Base-by-base conservation (phyloP, 1,140 invertebrate genomes). In the Brachionus plicatilis region DNA sequence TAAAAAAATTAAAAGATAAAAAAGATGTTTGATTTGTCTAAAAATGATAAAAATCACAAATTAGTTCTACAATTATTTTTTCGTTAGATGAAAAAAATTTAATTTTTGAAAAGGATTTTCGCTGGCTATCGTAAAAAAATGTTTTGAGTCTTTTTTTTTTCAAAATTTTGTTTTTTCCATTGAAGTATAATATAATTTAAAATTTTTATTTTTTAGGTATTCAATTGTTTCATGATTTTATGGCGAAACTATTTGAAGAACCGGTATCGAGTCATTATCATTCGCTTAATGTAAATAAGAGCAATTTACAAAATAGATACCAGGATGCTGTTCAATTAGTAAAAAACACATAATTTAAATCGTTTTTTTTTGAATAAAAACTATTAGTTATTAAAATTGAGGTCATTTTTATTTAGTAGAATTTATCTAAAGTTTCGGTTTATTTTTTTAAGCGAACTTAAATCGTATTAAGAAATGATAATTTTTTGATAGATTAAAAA, bases 251-350 rank as follows among this genome's bases (percentile, higher is more conserved):
- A 24, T 68, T 83, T 6, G 82, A 83, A 83, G 60, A 83, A 45
- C 82, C 82, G 17, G 53, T 20, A 3, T 29, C 60, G 27, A 68
- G 68, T 14, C 82, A 83, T 41, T 83, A 83, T 72, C 82, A 83
- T 72, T 83, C 82, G 11, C 29, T 83, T 37, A 68, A 68, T 53
- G 60, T 83, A 56, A 83, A 83, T 72, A 83, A 83, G 68, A 68
- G 14, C 24, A 68, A 83, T 37, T 56, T 83, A 70, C n/a, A 27
- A 20, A 43, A 27, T 50, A 65, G 82, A 70, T 83, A 83, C 27
- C 27, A 53, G 45, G 82, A 83, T 29, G 65, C 41, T 53, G 68
- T 70, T 41, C 60, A 82, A 47, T 14, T 65, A 24, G 33, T 60
- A 17, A 82, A 60, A 68, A 43, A 45, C 20, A 60, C 65, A 27